Base-by-base conservation (phyloP, 2,113 vertebrate genomes). In the Anhinga anhinga region DNA sequence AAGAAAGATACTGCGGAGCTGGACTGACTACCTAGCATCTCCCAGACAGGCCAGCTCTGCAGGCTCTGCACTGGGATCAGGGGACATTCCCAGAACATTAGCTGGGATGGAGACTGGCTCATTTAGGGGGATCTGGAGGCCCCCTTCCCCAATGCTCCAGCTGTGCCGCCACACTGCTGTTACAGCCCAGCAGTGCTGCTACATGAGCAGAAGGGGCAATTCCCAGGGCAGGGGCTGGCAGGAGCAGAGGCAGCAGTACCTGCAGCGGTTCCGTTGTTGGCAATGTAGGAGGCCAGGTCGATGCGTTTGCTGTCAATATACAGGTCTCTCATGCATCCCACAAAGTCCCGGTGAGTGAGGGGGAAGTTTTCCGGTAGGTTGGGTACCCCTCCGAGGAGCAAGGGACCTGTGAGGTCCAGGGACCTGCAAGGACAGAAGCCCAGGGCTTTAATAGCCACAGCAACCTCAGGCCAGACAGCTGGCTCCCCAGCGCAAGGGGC, bases 361-460 rank as follows among this genome's bases (percentile, higher is more conserved):
- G 99, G 99, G 93, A 99, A 99, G 98, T 99, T 99, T 97, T 99
- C 99, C 0, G 99, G 99, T 62, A 99, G 98, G 80, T 99, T 99
- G 88, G 99, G 99, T 66, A 99, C 99, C 62, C 99, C 99, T 19
- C 99, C 99, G 27, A 99, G 98, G 95, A 99, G 99, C 95, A 99
- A 97, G 11, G 99, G 99, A 56, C 99, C 99, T 4, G 99, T 99
- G 96, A 99, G 98, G 95, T 99, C 99, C 98, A 99, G 98, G 88
- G 99, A 99, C 97, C 99, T 99, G 95, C 70, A 79, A 82, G 88
- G 71, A 93, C 56, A 84, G 86, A 93, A 74, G 49, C 15, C 61
- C 52, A 38, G 26, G 15, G 47, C 26, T 72, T 45, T 76, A 80
- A 56, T n/a, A 85, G 11, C 42, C 55, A 26, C 55, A 49, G 40